These are phyloP conservation scores for Botrylloides violaceus DNA, from an alignment of 23 tunicate genomes.

Conservation along the genomic window DNA sequence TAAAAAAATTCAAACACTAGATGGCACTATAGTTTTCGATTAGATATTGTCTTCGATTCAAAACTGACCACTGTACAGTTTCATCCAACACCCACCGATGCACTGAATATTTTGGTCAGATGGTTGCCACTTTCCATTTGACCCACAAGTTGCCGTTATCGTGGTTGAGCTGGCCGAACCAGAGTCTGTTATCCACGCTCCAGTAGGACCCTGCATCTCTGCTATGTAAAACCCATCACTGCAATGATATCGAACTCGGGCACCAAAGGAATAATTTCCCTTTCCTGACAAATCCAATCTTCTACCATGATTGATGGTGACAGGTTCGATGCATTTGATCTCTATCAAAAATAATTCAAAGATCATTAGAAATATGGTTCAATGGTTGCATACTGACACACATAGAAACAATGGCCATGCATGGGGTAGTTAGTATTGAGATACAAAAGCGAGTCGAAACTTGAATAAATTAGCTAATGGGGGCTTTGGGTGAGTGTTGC, in stretches of 20 bases:
- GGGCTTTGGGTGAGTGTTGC: too few relatives aligned
- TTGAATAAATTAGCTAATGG: too few relatives aligned
- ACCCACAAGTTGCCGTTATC: constrained; percentile 18
- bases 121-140: constrained; percentile 61
- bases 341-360: constrained; percentile 9
- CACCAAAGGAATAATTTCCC: constrained; percentile 17
- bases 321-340: constrained; percentile 40
- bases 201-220: constrained; percentile 43
- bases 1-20: too few relatives aligned
- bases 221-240: constrained; percentile 27
- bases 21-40: too few relatives aligned
- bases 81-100: constrained; percentile 12
- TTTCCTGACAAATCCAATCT: constrained; percentile 10
- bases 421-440: too few relatives aligned
- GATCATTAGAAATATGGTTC: too few relatives aligned
- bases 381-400: too few relatives aligned
- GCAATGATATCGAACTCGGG: constrained; percentile 22
- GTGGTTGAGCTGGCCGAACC: background rate
- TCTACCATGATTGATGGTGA: constrained; percentile 10
- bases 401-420: too few relatives aligned
- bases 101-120: constrained; percentile 20
- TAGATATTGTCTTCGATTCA: too few relatives aligned
- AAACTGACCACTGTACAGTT: too few relatives aligned
- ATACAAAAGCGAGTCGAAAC: too few relatives aligned
- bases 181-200: constrained; percentile 29